phyloP scores from a whole-genome alignment of 1,140 invertebrate genomes.

The Drosophila littoralis region DNA sequence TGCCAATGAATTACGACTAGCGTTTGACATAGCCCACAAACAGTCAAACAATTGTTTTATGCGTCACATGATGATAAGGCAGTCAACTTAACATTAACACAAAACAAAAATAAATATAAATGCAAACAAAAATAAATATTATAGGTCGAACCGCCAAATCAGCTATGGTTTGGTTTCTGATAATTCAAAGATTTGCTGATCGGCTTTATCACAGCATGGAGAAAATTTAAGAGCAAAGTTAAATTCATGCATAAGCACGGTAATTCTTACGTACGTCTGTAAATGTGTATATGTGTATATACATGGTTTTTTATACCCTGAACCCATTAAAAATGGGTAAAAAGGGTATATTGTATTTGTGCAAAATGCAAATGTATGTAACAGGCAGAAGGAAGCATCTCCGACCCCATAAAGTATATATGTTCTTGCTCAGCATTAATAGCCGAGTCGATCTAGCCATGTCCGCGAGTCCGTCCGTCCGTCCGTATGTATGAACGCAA shows the following conservation, averaged over 20 bases:
- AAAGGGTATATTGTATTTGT: no score
- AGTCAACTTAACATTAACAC: constrained; percentile 5
- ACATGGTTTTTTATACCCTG: constrained; percentile 8
- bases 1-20: constrained; percentile 47
- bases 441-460: no score
- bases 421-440: no score
- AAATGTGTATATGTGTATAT: neutral
- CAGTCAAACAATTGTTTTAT: constrained; percentile 48
- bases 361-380: no score
- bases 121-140: constrained; percentile 27
- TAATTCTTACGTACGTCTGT: neutral
- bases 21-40: constrained; percentile 37
- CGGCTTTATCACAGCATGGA: constrained; percentile 11
- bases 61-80: constrained; percentile 60
- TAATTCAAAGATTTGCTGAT: constrained; percentile 6
- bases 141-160: constrained; percentile 13
- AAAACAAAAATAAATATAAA: constrained; percentile 25
- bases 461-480: no score
- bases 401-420: no score
- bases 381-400: no score
- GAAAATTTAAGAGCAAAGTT: constrained; percentile 12
- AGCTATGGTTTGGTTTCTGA: constrained; percentile 23
- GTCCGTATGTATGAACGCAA: no score
- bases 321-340: no score
- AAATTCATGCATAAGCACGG: constrained; percentile 10